Conservation (phyloP, 1,140 invertebrate genomes). For the Bombyx mori region DNA sequence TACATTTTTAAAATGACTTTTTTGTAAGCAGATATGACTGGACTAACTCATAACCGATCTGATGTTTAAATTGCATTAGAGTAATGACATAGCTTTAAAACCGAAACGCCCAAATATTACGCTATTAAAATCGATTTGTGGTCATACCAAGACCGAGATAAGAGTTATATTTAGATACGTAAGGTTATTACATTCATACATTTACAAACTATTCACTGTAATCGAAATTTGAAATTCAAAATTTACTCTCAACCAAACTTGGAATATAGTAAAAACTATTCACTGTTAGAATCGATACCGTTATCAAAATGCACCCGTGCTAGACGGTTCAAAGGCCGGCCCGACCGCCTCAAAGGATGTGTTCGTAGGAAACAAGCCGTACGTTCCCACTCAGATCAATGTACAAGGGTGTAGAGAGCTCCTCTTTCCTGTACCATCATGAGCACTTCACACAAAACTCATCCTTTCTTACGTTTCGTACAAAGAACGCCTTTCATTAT, state of each 20-base stretch:
- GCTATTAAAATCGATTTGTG: too few relatives aligned
- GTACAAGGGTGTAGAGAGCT: slow-evolving; percentile 33
- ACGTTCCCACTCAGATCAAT: slow-evolving; percentile 40
- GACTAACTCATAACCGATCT: too few relatives aligned
- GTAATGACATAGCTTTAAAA: too few relatives aligned
- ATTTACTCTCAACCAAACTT: slow-evolving; percentile 6
- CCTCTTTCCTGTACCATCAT: slow-evolving; percentile 19
- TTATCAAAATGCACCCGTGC: slow-evolving; percentile 20
- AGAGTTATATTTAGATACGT: too few relatives aligned
- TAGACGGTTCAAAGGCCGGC: slow-evolving; percentile 36
- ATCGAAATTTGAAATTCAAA: slow-evolving; percentile 4
- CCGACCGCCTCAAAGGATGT: slow-evolving; percentile 47
- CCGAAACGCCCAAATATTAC: too few relatives aligned
- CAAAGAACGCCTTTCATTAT: background rate
- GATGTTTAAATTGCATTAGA: too few relatives aligned
- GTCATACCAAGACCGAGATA: too few relatives aligned
- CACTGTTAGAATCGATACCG: slow-evolving; percentile 17
- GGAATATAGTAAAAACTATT: slow-evolving; percentile 19
- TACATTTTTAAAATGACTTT: too few relatives aligned
- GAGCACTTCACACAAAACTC: slow-evolving; percentile 24
- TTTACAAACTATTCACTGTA: too few relatives aligned
- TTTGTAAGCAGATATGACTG: too few relatives aligned
- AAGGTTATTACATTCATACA: too few relatives aligned
- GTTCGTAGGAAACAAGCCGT: slow-evolving; percentile 40
- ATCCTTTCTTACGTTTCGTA: slow-evolving; percentile 20